Evolutionary conservation across 2,113 vertebrate species (phyloP), one percentile per base, ranked within the genome.

Genomic region (Chaenogobius annularis): DNA sequence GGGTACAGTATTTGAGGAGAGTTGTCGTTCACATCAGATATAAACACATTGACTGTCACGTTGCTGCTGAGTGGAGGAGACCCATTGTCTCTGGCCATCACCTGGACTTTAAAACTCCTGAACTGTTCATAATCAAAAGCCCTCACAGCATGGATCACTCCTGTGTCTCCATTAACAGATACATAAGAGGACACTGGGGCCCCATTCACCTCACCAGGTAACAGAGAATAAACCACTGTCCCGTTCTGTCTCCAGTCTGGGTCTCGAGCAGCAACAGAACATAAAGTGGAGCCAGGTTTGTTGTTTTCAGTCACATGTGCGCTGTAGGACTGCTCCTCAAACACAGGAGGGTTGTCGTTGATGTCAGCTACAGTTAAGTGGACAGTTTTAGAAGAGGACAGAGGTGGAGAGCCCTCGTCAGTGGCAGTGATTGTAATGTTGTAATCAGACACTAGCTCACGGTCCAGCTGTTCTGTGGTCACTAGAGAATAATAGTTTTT

Each of bases 331-430:
- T 73, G 62, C 7, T 82, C 69, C 31, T 78, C 69, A 72, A 94
- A 94, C 15, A 75, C 48, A 31, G 93, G 92, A 0, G 90, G 81
- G 48, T 93, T 94, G 78, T 94, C 91, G 10, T 94, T 94, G 56
- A 82, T 85, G 68, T 94, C 93, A 73, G 83, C 75, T 67, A 94
- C 74, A 7, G 78, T 77, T 56, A 95, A 58, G 19, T 79, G 73
- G 55, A 94, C 83, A 61, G 75, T 23, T 9, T 69, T 87, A 37
- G 84, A 74, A 3, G 82, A 88, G 50, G 83, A 89, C 3, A 94
- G 74, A 46, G 90, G 81, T 0, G 90, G 92, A 9, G 46, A 83
- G 69, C 93, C 92, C 54, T 89, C 91, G 50, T 91, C 88, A 61
- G 80, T 88, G 56, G 82, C 85, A 52, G 61, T 89, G 50, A 90